A percentile compares a stretch with the other conserved stretches of the same genome.
These are phyloP conservation scores for Diphyllodes magnificus DNA, from an alignment of 2,113 vertebrate species.

Conservation along the genomic window DNA sequence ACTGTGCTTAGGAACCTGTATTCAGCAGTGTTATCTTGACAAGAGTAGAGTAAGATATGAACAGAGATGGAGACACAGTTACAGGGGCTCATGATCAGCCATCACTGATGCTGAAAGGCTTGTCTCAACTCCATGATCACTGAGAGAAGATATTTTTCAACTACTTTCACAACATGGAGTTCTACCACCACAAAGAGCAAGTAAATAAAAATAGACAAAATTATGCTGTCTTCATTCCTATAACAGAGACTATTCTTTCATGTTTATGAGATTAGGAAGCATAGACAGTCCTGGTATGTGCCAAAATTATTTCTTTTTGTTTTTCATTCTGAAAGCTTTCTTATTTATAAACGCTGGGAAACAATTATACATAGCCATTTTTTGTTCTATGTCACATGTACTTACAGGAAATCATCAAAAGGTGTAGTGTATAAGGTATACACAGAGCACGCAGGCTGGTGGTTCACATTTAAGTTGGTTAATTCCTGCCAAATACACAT, in stretches of 20 bases:
- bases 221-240: not conserved
- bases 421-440: not conserved
- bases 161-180: not conserved
- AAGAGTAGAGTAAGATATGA: not conserved
- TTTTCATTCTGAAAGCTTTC: not conserved
- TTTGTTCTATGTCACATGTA: not conserved
- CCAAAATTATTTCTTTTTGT: not conserved
- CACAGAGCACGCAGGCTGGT: not conserved
- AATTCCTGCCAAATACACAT: not conserved
- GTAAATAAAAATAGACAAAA: not conserved
- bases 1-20: not conserved
- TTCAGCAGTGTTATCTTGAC: not conserved
- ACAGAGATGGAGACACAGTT: not conserved
- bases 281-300: not conserved
- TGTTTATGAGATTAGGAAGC: not conserved
- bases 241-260: not conserved
- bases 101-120: not conserved
- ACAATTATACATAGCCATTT: not conserved
- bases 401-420: not conserved
- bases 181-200: not conserved
- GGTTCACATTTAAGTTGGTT: not conserved
- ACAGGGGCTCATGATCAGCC: not conserved
- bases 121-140: not conserved
- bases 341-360: not conserved
- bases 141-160: not conserved